phyloP scores from a whole-genome alignment of 2,888 invertebrate species.

The Dolichopus griseipennis region DNA sequence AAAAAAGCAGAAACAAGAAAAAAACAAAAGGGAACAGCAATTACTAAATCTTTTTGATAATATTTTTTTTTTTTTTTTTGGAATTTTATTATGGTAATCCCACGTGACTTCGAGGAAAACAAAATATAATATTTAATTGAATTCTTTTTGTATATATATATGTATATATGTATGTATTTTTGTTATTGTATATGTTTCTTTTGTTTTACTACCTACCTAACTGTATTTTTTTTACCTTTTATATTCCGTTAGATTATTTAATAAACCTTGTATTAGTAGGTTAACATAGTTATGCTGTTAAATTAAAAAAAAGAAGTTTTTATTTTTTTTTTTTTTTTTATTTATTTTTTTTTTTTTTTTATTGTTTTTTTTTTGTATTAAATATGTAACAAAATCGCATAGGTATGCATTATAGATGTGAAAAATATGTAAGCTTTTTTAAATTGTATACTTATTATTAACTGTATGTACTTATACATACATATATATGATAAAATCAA shows the following conservation, averaged over 20 bases:
- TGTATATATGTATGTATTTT: too few relatives aligned
- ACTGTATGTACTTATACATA: too few relatives aligned
- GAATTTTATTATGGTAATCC: constrained; percentile 1
- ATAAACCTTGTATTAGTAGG: background rate
- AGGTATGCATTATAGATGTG: too few relatives aligned
- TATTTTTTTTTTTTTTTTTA: too few relatives aligned
- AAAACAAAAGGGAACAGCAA: background rate
- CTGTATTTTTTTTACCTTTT: background rate
- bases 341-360: too few relatives aligned
- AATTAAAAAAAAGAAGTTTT: too few relatives aligned
- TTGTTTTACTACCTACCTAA: background rate
- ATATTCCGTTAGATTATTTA: background rate
- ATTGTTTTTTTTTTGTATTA: too few relatives aligned
- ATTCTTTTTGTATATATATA: background rate
- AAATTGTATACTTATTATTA: too few relatives aligned
- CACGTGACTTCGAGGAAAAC: background rate
- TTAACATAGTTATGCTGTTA: too few relatives aligned
- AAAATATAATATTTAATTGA: constrained; percentile 3
- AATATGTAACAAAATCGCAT: too few relatives aligned
- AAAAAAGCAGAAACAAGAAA: background rate
- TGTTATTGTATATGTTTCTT: background rate
- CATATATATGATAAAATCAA: too few relatives aligned
- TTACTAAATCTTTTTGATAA: background rate
- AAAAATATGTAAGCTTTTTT: too few relatives aligned
- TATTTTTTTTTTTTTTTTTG: background rate